Percentiles rank a stretch among this genome's conserved stretches.
phyloP scores from a whole-genome alignment of 2,797 vertebrate species.

The Cynodonichthys magdalenae region DNA sequence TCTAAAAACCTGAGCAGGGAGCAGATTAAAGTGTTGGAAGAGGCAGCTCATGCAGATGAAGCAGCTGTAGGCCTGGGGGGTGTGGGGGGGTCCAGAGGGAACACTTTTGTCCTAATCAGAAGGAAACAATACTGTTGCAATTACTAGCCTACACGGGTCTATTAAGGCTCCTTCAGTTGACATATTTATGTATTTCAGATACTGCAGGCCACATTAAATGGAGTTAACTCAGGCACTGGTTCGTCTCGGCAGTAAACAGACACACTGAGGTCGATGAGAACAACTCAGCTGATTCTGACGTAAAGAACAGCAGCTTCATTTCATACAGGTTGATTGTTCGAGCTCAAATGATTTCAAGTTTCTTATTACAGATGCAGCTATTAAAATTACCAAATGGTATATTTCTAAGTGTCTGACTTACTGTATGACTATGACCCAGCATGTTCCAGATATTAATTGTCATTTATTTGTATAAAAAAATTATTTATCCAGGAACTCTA shows the following conservation, averaged over 20 bases:
- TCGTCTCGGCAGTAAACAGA: constrained; percentile 72
- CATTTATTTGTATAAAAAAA: too few relatives aligned
- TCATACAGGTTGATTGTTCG: background rate
- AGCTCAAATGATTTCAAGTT: background rate
- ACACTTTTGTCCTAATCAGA: constrained; percentile 95
- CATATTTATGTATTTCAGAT: constrained; percentile 98
- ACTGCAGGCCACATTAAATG: constrained; percentile 92
- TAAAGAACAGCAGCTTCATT: background rate
- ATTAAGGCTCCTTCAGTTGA: constrained; percentile 96
- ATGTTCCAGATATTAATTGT: too few relatives aligned
- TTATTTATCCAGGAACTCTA: too few relatives aligned
- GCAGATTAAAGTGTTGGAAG: constrained; percentile 97
- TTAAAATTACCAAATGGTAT: background rate
- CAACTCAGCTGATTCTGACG: constrained; percentile 15
- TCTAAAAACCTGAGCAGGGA: constrained; percentile 98
- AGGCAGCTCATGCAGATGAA: constrained; percentile 98
- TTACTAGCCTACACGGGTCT: constrained; percentile 96
- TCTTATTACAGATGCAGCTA: background rate
- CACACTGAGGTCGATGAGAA: constrained; percentile 36
- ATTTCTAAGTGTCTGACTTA: too few relatives aligned
- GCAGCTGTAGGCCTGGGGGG: constrained; percentile 86
- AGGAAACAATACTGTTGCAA: constrained; percentile 98
- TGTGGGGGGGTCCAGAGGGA: constrained; percentile 81
- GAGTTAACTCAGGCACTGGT: constrained; percentile 89
- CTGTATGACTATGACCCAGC: too few relatives aligned